Evolutionary conservation across 2,113 vertebrate genomes (phyloP).

Genomic region (Lepus europaeus): DNA sequence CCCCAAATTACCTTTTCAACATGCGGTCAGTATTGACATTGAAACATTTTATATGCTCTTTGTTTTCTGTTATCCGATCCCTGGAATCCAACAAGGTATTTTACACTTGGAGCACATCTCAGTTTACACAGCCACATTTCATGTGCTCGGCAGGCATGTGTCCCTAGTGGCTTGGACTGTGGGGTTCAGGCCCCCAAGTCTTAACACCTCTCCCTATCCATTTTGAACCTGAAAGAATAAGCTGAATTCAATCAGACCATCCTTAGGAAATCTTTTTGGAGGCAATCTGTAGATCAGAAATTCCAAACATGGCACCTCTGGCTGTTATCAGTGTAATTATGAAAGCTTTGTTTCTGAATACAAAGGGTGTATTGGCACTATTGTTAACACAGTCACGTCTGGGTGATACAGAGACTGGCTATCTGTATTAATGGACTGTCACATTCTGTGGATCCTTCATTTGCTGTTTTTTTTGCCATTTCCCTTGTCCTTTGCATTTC

Average conservation of each 20-base stretch:
- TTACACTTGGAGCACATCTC: neutral
- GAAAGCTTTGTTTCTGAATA: slow-evolving; percentile 32
- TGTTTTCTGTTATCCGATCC: neutral
- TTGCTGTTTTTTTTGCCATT: neutral
- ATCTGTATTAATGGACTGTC: neutral
- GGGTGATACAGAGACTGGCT: neutral
- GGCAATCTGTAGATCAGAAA: slow-evolving; percentile 12
- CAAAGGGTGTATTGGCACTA: neutral
- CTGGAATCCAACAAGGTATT: neutral
- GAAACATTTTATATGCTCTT: neutral
- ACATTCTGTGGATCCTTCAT: neutral
- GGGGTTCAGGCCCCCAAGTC: neutral
- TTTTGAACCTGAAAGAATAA: neutral
- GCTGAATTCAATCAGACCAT: neutral
- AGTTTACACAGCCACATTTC: neutral
- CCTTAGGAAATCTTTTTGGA: neutral
- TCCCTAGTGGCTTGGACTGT: neutral
- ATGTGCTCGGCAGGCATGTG: neutral
- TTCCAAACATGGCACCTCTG: slow-evolving; percentile 6
- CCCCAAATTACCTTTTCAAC: neutral
- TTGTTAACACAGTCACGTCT: neutral
- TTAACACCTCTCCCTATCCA: neutral
- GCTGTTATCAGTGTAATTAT: neutral
- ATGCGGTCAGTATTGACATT: neutral
- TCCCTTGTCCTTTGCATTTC: neutral